These are phyloP conservation scores for Amphiprion percula DNA, from an alignment of 2,113 vertebrate genomes.

Conservation along the genomic window DNA sequence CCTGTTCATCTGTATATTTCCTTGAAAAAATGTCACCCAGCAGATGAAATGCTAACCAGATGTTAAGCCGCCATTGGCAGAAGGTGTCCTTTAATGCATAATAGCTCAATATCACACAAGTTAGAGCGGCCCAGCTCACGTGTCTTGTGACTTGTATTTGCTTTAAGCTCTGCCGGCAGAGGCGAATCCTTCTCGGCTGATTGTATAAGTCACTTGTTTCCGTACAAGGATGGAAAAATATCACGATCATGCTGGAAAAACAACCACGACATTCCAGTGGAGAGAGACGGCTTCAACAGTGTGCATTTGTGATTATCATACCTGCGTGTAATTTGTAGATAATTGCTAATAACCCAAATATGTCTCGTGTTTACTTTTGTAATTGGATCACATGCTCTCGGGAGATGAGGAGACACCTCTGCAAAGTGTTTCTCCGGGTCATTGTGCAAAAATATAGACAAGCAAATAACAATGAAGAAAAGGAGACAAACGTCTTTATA, in stretches of 20 bases:
- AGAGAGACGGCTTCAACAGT: conserved; percentile 16
- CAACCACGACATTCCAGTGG: conserved; percentile 66
- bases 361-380: conserved; percentile 57
- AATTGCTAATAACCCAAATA: conserved; percentile 60
- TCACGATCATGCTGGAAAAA: conserved; percentile 57
- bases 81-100: conserved; percentile 61
- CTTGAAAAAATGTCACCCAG: conserved; percentile 67
- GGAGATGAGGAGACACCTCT: conserved; percentile 21
- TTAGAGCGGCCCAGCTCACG: conserved; percentile 22
- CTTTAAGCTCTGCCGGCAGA: conserved; percentile 42
- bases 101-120: conserved; percentile 46
- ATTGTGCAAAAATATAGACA: conserved; percentile 1
- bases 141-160: conserved; percentile 49
- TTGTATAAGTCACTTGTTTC: conserved; percentile 72
- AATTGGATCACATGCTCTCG: conserved; percentile 38
- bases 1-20: conserved; percentile 53
- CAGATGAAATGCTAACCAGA: conserved; percentile 76
- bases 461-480: not conserved
- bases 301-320: conserved; percentile 67
- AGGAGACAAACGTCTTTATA: conserved; percentile 32
- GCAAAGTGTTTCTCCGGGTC: conserved; percentile 22
- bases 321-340: conserved; percentile 63
- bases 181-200: conserved; percentile 60
- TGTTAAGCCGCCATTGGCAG: conserved; percentile 68
- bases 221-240: conserved; percentile 66